Conservation (phyloP, 2,888 invertebrate species). For the Coelinius sp. region DNA sequence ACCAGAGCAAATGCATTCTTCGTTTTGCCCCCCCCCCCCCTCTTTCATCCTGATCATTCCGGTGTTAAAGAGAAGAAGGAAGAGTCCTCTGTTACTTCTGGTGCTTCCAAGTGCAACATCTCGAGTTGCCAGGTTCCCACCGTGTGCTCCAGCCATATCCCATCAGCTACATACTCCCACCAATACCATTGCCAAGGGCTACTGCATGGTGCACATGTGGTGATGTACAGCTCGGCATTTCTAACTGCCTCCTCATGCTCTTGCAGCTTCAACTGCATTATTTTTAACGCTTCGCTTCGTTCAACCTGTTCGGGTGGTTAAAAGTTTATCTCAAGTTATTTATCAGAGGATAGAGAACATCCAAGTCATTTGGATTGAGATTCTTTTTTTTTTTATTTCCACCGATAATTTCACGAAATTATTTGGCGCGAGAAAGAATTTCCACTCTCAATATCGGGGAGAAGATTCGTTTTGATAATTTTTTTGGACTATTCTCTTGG, state of each 20-base stretch:
- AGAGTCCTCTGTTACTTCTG: slow-evolving; percentile 10
- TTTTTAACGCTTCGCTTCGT: background rate
- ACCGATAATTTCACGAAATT: background rate
- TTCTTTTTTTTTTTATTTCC: background rate
- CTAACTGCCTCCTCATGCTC: slow-evolving; percentile 13
- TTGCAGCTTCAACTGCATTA: background rate
- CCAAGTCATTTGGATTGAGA: background rate
- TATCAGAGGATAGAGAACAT: slow-evolving; percentile 1
- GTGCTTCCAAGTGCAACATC: slow-evolving; percentile 16
- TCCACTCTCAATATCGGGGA: background rate
- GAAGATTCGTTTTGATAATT: background rate
- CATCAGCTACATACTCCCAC: background rate
- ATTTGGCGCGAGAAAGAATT: background rate
- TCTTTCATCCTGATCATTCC: slow-evolving; percentile 8
- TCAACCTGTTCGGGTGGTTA: background rate
- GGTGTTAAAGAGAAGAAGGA: background rate
- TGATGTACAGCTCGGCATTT: slow-evolving; percentile 15
- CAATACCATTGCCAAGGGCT: slow-evolving; percentile 16
- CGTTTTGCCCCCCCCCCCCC: slow-evolving; percentile 9
- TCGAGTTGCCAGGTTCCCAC: slow-evolving; percentile 27
- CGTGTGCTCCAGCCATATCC: slow-evolving; percentile 1
- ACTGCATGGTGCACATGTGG: slow-evolving; percentile 17
- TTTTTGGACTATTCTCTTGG: background rate
- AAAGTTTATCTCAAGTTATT: slow-evolving; percentile 6
- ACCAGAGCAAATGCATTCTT: background rate